These are phyloP conservation scores for Rhopalosiphum nymphaeae DNA, from an alignment of 2,888 invertebrate genomes.

Conservation along the genomic window DNA sequence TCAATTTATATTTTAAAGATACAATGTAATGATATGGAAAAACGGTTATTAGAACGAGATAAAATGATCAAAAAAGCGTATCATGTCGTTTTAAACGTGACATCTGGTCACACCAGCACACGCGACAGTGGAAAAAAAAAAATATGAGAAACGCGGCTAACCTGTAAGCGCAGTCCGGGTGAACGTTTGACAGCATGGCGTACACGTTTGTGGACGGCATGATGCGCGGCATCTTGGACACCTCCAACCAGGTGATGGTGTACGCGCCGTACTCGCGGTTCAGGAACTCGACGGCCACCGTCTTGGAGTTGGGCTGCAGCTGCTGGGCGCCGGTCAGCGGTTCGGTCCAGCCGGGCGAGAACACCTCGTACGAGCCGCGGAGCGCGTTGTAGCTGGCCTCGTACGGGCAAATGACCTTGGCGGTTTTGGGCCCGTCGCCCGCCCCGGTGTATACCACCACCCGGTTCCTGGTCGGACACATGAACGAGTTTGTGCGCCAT, in stretches of 20 bases:
- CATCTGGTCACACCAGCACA: too few species aligned
- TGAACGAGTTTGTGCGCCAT: constrained; percentile 67
- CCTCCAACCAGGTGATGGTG: constrained; percentile 83
- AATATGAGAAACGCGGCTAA: neutral
- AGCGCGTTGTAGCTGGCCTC: constrained; percentile 67
- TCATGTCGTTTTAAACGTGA: too few species aligned
- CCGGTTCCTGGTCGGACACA: constrained; percentile 79
- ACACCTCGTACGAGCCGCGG: constrained; percentile 75
- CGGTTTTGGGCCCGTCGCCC: constrained; percentile 73
- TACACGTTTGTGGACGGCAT: constrained; percentile 71
- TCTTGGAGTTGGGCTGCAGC: constrained; percentile 72
- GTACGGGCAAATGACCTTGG: constrained; percentile 79
- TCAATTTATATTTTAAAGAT: too few species aligned
- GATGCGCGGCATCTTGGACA: constrained; percentile 73
- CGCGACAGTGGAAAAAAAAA: neutral
- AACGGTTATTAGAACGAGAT: too few species aligned
- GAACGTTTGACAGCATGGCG: constrained; percentile 70
- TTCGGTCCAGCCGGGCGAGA: constrained; percentile 79
- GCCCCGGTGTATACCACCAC: constrained; percentile 81
- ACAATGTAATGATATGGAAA: too few species aligned
- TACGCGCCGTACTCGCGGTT: constrained; percentile 82
- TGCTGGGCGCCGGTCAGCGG: constrained; percentile 68
- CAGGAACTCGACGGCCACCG: constrained; percentile 82
- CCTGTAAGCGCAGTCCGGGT: constrained; percentile 52
- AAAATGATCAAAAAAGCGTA: too few species aligned